These are phyloP conservation scores for Stomatorhinus ivindoensis DNA, from an alignment of 2,113 vertebrate genomes.

Conservation along the genomic window DNA sequence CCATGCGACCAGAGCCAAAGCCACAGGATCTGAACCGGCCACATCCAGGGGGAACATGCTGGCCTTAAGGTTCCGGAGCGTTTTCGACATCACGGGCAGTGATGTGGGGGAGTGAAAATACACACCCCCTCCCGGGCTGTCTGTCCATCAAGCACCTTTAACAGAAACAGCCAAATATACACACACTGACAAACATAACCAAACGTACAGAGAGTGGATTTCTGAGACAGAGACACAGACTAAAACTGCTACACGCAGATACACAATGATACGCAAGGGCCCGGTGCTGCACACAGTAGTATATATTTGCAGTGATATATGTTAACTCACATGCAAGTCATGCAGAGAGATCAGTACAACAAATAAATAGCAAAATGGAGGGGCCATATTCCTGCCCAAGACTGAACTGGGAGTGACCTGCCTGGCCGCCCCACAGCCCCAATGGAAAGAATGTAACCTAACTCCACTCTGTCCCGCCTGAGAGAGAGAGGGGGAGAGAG, in stretches of 20 bases:
- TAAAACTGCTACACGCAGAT: neutral
- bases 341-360: slow-evolving; percentile 32
- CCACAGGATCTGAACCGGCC: slow-evolving; percentile 23
- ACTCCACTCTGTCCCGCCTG: slow-evolving; percentile 50
- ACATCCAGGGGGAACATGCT: neutral
- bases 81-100: neutral
- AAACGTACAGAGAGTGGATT: neutral
- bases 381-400: slow-evolving; percentile 50
- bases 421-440: slow-evolving; percentile 47
- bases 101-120: neutral
- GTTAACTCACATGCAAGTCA: slow-evolving; percentile 18
- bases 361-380: slow-evolving; percentile 39
- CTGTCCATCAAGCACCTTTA: neutral
- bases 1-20: slow-evolving; percentile 23
- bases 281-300: slow-evolving; percentile 21
- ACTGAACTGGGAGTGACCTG: slow-evolving; percentile 72
- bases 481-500: slow-evolving; percentile 22
- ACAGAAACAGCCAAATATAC: slow-evolving; percentile 9
- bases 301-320: slow-evolving; percentile 19
- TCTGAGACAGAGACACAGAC: neutral
- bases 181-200: slow-evolving; percentile 16
- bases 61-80: neutral
- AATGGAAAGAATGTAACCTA: slow-evolving; percentile 68
- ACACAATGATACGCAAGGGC: neutral
- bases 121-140: neutral